Evolutionary conservation across 1,140 invertebrate genomes (phyloP).

Genomic region (Pseudomyrmex cubaensis): DNA sequence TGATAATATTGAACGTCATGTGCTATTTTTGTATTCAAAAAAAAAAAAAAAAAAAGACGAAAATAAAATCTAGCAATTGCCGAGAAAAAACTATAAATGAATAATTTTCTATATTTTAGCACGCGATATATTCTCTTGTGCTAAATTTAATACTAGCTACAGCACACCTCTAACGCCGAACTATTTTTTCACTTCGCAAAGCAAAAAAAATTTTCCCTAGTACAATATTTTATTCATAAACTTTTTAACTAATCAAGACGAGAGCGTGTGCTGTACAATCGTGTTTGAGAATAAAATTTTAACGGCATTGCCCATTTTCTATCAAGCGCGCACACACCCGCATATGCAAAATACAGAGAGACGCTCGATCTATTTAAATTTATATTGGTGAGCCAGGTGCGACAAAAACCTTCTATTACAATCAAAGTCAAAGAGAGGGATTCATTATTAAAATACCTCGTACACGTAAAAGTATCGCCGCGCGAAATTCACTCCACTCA

Average conservation of each 20-base stretch:
- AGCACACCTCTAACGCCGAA: no score
- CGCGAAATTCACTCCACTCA: background rate
- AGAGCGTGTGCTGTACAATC: background rate
- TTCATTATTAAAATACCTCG: background rate
- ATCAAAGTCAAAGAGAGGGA: background rate
- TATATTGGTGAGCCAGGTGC: conserved; percentile 8
- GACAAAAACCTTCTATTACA: conserved; percentile 8
- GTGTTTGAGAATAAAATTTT: conserved; percentile 7
- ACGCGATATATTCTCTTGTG: background rate
- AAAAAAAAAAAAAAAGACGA: background rate
- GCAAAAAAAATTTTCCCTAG: background rate
- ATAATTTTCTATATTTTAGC: background rate
- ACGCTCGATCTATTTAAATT: conserved; percentile 28
- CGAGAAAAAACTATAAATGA: background rate
- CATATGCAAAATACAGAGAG: conserved; percentile 26
- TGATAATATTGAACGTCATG: background rate
- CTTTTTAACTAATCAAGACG: background rate
- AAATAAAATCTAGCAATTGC: background rate
- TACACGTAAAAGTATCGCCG: background rate
- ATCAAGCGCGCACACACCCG: background rate
- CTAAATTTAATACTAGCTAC: no score
- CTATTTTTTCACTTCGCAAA: background rate
- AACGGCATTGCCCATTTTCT: background rate
- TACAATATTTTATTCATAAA: background rate
- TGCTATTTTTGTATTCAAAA: background rate